Percentiles rank a stretch among this genome's conserved stretches.
Evolutionary conservation across 2,888 invertebrate species (phyloP).

Genomic region (Drosophila peninsularis): DNA sequence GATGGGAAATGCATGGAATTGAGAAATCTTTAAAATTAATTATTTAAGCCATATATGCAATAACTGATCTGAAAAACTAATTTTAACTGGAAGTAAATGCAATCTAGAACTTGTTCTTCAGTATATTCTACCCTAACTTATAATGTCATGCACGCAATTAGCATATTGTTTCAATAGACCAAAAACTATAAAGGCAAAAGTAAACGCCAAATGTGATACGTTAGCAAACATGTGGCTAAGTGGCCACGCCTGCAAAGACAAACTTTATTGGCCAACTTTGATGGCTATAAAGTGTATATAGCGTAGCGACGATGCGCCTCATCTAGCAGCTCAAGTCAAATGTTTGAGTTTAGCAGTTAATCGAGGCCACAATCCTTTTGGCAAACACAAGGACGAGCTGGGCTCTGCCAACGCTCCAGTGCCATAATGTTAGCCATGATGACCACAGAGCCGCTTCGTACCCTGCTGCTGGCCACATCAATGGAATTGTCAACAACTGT

Average conservation of each 20-base stretch:
- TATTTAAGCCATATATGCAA: not conserved
- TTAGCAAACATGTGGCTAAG: not conserved
- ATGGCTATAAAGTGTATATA: conserved; percentile 5
- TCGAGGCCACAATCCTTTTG: conserved; percentile 30
- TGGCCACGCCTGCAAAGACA: conserved; percentile 1
- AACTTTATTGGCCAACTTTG: conserved; percentile 18
- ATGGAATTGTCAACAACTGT: conserved; percentile 55
- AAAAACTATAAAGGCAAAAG: not conserved
- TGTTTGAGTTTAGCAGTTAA: conserved; percentile 38
- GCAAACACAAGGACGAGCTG: conserved; percentile 26
- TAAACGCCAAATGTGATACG: conserved; percentile 1
- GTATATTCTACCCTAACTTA: not conserved
- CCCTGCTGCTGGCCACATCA: conserved; percentile 15
- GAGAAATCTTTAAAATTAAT: not conserved
- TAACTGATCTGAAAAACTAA: not conserved
- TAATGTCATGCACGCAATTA: not conserved
- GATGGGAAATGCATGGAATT: not conserved
- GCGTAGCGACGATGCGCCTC: not conserved
- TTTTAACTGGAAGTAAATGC: not conserved
- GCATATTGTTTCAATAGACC: not conserved
- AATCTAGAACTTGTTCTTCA: not conserved
- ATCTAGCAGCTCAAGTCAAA: conserved; percentile 19
- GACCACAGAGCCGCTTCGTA: conserved; percentile 40
- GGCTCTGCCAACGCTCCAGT: not conserved
- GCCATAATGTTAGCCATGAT: conserved; percentile 42